Percentiles rank a stretch among this genome's conserved stretches.
Evolutionary conservation across 2,888 invertebrate genomes (phyloP).

Genomic region (Dynastes tityus): DNA sequence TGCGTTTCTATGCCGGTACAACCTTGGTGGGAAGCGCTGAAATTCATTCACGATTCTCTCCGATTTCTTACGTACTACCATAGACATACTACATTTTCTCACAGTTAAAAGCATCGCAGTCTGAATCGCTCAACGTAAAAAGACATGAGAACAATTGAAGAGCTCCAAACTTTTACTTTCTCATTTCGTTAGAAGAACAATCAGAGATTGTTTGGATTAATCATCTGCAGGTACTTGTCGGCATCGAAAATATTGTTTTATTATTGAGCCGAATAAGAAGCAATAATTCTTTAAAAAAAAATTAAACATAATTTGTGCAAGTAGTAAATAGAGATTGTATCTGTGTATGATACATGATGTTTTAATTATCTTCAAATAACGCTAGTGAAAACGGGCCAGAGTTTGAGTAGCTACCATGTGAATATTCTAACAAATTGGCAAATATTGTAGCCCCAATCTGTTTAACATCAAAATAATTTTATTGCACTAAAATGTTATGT

Average conservation of each 20-base stretch:
- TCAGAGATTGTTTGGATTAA: background rate
- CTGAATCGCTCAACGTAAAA: background rate
- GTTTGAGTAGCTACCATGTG: too few relatives aligned
- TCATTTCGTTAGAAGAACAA: background rate
- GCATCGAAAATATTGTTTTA: background rate
- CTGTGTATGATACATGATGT: too few relatives aligned
- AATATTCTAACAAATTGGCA: too few relatives aligned
- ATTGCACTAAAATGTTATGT: too few relatives aligned
- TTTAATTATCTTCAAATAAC: too few relatives aligned
- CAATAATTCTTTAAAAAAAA: too few relatives aligned
- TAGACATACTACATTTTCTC: background rate
- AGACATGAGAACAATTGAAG: conserved; percentile 23
- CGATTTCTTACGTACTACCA: background rate
- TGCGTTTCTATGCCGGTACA: conserved; percentile 6
- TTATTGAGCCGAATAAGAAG: too few relatives aligned
- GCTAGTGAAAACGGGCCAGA: too few relatives aligned
- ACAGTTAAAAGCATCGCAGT: background rate
- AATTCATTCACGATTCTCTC: conserved; percentile 31
- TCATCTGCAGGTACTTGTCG: background rate
- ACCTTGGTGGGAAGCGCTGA: conserved; percentile 12
- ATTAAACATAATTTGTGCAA: too few relatives aligned
- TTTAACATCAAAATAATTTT: too few relatives aligned
- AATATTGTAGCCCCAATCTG: too few relatives aligned
- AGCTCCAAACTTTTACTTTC: conserved; percentile 29
- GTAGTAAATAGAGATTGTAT: too few relatives aligned